These are phyloP conservation scores for Eretmochelys imbricata DNA, from an alignment of 2,113 vertebrate genomes.

Conservation along the genomic window DNA sequence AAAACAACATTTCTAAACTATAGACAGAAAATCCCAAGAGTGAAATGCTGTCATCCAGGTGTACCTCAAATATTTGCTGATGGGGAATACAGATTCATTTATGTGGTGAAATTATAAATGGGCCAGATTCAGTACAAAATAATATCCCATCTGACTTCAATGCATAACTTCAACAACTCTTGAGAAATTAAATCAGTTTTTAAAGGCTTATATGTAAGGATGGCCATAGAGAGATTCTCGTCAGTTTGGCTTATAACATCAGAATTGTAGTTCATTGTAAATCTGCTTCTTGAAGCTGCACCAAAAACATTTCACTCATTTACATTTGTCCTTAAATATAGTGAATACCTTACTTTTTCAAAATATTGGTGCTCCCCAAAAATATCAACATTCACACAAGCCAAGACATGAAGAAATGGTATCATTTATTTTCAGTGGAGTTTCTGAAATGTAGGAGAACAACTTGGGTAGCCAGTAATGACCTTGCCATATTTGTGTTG, in stretches of 20 bases:
- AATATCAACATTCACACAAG: background rate
- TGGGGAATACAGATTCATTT: accelerated
- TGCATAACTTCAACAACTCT: background rate
- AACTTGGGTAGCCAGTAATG: background rate
- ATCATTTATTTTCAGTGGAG: background rate
- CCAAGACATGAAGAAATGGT: background rate
- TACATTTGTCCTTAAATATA: background rate
- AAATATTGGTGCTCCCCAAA: background rate
- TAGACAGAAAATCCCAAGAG: background rate
- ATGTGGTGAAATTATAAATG: accelerated
- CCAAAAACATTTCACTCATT: background rate
- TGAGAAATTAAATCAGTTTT: background rate
- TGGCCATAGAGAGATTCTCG: background rate
- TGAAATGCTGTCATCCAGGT: background rate
- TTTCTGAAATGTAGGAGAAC: background rate
- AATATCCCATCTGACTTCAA: background rate
- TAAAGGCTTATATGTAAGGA: background rate
- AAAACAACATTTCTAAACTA: accelerated
- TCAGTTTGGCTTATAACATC: background rate
- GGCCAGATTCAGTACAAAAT: background rate
- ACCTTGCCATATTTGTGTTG: background rate
- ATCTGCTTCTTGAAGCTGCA: background rate
- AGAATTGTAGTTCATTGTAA: background rate
- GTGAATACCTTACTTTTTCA: background rate
- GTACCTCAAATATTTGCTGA: background rate